These are phyloP conservation scores for Cheumatopsyche charites DNA, from an alignment of 1,140 invertebrate species.

Conservation along the genomic window DNA sequence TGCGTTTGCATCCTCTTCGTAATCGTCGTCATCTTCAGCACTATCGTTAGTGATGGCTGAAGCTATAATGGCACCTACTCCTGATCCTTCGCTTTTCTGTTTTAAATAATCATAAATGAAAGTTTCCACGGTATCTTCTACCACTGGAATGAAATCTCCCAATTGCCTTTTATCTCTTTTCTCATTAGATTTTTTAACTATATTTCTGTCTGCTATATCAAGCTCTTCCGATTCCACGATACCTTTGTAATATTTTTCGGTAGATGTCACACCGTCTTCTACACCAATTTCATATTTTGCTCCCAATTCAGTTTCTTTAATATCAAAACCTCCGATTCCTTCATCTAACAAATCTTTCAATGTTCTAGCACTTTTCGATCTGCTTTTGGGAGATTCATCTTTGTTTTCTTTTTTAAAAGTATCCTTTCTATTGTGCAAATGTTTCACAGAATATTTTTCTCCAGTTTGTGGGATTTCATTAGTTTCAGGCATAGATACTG, in stretches of 20 bases:
- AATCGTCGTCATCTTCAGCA: slow-evolving; percentile 45
- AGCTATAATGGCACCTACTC: slow-evolving; percentile 54
- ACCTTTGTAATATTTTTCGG: slow-evolving; percentile 65
- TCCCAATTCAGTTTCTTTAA: slow-evolving; percentile 63
- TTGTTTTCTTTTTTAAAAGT: slow-evolving; percentile 48
- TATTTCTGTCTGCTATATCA: slow-evolving; percentile 51
- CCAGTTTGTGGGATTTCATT: slow-evolving; percentile 58
- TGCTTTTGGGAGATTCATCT: slow-evolving; percentile 44
- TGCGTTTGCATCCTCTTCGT: slow-evolving; percentile 50
- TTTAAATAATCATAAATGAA: slow-evolving; percentile 56
- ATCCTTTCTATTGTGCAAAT: slow-evolving; percentile 61
- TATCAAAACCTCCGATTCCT: slow-evolving; percentile 58
- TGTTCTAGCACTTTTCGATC: slow-evolving; percentile 44
- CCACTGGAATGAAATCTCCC: slow-evolving; percentile 55
- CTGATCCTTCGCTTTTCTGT: slow-evolving; percentile 53
- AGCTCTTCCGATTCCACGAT: slow-evolving; percentile 62
- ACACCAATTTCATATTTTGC: slow-evolving; percentile 63
- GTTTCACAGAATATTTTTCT: slow-evolving; percentile 56
- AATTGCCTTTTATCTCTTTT: slow-evolving; percentile 54
- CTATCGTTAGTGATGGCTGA: slow-evolving; percentile 54
- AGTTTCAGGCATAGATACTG: slow-evolving; percentile 57
- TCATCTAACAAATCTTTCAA: slow-evolving; percentile 44
- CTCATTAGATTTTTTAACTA: slow-evolving; percentile 49
- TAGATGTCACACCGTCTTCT: slow-evolving; percentile 55
- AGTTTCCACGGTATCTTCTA: slow-evolving; percentile 56